phyloP scores from a whole-genome alignment of 2,797 vertebrate species.

The Hipposideros larvatus region DNA sequence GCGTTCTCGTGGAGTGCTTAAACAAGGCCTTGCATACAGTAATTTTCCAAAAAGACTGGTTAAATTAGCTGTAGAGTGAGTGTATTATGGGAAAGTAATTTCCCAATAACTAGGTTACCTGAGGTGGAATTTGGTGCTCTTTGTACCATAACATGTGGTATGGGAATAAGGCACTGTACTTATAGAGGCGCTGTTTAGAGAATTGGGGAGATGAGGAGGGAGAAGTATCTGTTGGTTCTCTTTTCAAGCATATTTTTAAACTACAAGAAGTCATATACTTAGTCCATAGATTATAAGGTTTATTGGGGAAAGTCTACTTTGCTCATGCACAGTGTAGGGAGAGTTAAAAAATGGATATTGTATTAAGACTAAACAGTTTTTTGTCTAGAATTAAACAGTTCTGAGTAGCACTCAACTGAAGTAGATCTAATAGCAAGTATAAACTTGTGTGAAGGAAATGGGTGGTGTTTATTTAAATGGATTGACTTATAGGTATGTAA shows the following conservation, averaged over 20 bases:
- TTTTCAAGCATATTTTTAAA: conserved; percentile 50
- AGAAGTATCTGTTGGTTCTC: neutral
- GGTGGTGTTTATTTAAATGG: conserved; percentile 27
- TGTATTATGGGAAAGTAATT: neutral
- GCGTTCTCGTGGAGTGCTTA: neutral
- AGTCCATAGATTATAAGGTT: conserved; percentile 36
- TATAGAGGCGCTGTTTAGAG: conserved; percentile 13
- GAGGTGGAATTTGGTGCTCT: neutral
- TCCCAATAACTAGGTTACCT: neutral
- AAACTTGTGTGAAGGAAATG: neutral
- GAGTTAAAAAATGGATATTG: neutral
- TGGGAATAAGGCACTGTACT: neutral
- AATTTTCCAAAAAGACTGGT: neutral
- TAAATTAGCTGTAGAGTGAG: conserved; percentile 14
- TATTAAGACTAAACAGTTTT: conserved; percentile 26
- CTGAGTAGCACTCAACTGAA: conserved; percentile 58
- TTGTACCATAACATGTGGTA: neutral
- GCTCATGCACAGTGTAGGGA: neutral
- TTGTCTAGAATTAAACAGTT: conserved; percentile 51
- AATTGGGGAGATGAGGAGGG: neutral
- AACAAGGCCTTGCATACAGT: neutral
- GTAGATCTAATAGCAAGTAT: conserved; percentile 5
- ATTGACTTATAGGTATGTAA: conserved; percentile 32
- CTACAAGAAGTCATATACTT: neutral
- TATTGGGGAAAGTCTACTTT: conserved; percentile 25